Percentiles rank a stretch among this genome's conserved stretches.
Conservation (phyloP, 2,113 vertebrate species). For the Gobio gobio region DNA sequence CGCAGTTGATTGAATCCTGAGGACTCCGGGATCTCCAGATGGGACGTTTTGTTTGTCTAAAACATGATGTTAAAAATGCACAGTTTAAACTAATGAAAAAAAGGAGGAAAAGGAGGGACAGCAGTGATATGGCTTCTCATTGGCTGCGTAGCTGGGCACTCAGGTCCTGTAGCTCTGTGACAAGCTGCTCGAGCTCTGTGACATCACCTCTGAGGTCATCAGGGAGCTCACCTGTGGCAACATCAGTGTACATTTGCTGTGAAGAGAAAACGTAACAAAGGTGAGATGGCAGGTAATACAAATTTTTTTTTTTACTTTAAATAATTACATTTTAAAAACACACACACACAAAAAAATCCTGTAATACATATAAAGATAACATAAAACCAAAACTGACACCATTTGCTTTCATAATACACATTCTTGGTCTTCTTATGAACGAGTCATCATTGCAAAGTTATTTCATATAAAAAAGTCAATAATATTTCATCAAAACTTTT, state of each 20-base stretch:
- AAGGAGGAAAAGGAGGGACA: not conserved
- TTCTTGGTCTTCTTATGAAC: too few species aligned
- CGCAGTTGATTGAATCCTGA: not conserved
- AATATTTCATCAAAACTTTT: not conserved
- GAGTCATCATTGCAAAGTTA: too few species aligned
- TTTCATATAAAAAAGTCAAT: not conserved
- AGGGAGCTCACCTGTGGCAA: constrained; percentile 77
- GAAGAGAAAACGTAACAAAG: not conserved
- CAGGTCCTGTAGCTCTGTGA: constrained; percentile 83
- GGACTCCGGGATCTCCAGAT: not conserved
- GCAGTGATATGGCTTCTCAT: constrained; percentile 59
- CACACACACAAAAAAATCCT: too few species aligned
- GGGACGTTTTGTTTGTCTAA: not conserved
- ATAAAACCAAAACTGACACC: not conserved
- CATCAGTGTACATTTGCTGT: constrained; percentile 88
- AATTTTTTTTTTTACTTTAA: too few species aligned
- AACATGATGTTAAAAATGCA: constrained; percentile 13
- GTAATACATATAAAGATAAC: not conserved
- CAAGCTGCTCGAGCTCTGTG: constrained; percentile 76
- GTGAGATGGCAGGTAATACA: not conserved
- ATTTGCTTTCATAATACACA: not conserved
- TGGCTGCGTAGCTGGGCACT: constrained; percentile 79
- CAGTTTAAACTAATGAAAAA: constrained; percentile 13
- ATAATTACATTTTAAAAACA: too few species aligned
- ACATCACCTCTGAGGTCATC: constrained; percentile 79